Evolutionary conservation across 2,888 invertebrate species (phyloP), one percentile per base, ranked within the genome.

Genomic region (Bimastos eiseni): DNA sequence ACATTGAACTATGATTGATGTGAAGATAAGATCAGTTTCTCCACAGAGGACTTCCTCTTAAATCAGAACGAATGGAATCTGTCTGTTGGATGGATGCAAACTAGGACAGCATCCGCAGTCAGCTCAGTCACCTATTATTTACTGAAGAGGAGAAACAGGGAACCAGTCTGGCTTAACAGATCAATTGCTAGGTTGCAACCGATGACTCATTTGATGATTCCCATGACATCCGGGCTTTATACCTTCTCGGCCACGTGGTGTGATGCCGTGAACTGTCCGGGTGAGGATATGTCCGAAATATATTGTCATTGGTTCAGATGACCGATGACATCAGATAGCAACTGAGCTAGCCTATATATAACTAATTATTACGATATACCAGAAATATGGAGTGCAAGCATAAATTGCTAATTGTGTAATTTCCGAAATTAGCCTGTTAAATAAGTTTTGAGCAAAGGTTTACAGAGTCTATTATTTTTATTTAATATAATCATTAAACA

Each of bases 71-170:
- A 70, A 70, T 70, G 30, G 70, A 30, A 2, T 70, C 70, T 11
- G 70, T 11, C n/a, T n/a, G 70, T 24, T 49, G 13, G 70, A n/a
- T n/a, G n/a, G 70, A 30, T n/a, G 70, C 30, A n/a, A 49, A 70
- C n/a, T 70, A n/a, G 17, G 17, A 49, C 70, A 70, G 70, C 70
- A 70, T 70, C 70, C 11, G 3, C n/a, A 11, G 30, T 70, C 70
- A 70, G n/a, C n/a, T n/a, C 70, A 70, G 70, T 70, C 70, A 70
- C 70, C 70, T 70, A n/a, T 70, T 70, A 70, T 70, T 70, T n/a
- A 70, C 30, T 49, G 49, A 49, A 13, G n/a, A 70, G n/a, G 24
- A 24, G 55, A 70, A n/a, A 30, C 11, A n/a, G 13, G 70, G 11
- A 70, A 70, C 70, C 70, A 70, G n/a, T n/a, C 70, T 70, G 70